phyloP scores from a whole-genome alignment of 2,113 vertebrate genomes.

The Aphyosemion australe region DNA sequence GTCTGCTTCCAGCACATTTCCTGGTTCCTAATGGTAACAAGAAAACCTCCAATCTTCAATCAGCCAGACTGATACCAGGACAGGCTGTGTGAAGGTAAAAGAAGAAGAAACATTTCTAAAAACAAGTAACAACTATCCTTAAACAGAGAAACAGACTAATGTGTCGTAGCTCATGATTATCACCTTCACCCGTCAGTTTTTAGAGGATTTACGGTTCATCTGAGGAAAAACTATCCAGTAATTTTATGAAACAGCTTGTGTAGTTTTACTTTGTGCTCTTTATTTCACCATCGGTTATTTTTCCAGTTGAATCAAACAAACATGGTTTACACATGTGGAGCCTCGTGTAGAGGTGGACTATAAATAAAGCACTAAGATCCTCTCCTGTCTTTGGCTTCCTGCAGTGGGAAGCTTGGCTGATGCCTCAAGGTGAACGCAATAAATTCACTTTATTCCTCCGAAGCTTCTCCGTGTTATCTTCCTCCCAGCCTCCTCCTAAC shows the following conservation, averaged over 20 bases:
- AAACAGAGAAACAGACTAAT: no score
- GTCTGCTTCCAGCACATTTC: no score
- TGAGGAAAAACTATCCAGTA: not conserved
- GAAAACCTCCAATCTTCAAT: not conserved
- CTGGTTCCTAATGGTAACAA: not conserved
- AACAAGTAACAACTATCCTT: no score
- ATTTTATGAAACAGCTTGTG: not conserved
- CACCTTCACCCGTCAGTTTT: not conserved
- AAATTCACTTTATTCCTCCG: constrained; percentile 68
- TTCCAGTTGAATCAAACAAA: not conserved
- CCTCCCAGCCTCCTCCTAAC: constrained; percentile 33
- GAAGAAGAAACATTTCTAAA: no score
- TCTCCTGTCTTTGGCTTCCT: constrained; percentile 46
- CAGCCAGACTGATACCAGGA: not conserved
- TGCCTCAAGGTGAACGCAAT: constrained; percentile 72
- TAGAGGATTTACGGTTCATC: not conserved
- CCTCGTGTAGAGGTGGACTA: constrained; percentile 14
- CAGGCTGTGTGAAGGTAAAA: no score
- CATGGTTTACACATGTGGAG: constrained; percentile 7
- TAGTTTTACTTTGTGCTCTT: not conserved
- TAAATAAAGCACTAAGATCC: constrained; percentile 29
- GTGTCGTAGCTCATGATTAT: not conserved
- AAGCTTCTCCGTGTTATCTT: constrained; percentile 56
- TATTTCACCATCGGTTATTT: not conserved
- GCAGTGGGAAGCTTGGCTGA: constrained; percentile 47